Evolutionary conservation across 2,113 vertebrate species (phyloP).

Genomic region (Rynchops niger): DNA sequence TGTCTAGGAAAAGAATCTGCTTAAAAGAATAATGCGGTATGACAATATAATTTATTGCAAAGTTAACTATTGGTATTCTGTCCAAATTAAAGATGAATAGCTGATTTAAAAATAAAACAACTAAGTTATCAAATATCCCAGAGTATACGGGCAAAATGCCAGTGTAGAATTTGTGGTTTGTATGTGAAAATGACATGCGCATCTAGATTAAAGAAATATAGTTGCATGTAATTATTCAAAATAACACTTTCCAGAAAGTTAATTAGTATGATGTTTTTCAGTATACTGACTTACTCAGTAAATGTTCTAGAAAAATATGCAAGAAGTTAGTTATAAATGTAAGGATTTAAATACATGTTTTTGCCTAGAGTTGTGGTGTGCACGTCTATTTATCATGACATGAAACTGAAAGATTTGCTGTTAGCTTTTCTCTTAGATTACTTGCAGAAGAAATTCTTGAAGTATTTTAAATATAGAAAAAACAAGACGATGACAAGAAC

Average conservation of each 20-base stretch:
- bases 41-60: not conserved
- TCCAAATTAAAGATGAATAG: not conserved
- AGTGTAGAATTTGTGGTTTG: not conserved
- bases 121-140: not conserved
- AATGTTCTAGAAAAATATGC: not conserved
- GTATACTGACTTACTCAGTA: not conserved
- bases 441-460: not conserved
- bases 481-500: not conserved
- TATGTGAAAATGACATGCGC: not conserved
- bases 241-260: not conserved
- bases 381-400: not conserved
- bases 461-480: constrained; percentile 40
- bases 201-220: not conserved
- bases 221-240: not conserved
- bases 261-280: not conserved
- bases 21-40: not conserved
- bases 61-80: not conserved
- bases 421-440: not conserved
- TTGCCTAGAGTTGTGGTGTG: not conserved
- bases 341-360: not conserved
- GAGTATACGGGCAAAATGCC: not conserved
- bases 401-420: not conserved
- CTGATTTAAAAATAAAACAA: not conserved
- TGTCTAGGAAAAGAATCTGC: not conserved
- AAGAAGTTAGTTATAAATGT: not conserved